Evolutionary conservation across 2,113 vertebrate genomes (phyloP), one percentile per base, ranked within the genome.

Genomic region (Pterocles burchelli): DNA sequence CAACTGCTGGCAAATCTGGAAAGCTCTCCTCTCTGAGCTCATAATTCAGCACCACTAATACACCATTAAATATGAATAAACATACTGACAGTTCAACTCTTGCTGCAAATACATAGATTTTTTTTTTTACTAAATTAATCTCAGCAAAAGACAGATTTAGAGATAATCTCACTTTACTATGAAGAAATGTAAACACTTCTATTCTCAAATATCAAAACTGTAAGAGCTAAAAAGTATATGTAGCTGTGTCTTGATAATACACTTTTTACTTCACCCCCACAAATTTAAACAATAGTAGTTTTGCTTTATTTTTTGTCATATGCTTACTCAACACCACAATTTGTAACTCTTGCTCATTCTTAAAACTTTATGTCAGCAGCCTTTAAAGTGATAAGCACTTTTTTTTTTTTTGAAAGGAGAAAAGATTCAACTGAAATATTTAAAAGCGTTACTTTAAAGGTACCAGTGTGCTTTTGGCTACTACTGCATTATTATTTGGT

Each of bases 271-370:
- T 6, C 29, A 1, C 55, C 62, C 62, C 57, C 58, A 31, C 26
- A 70, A 63, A n/a, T 66, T 88, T 76, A 88, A 95, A 91, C 59
- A 93, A 93, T 54, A 89, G 76, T 58, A 85, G 62, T 93, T 95
- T 95, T 71, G 92, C 78, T 97, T 94, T 73, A 73, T 86, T 96
- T 94, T 94, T 94, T 91, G 85, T 88, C 75, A 85, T 85, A 90
- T 58, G 59, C 74, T 88, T 91, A 94, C 62, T 90, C 74, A 91
- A 79, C 36, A 65, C 46, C 55, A 38, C n/a, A 82, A 79, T 73
- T 94, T 83, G 9, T 46, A 85, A 72, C 71, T 81, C 45, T 45
- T 67, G 74, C 17, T 93, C 61, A 91, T 91, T 91, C 62, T 79
- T 75, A 72, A 91, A 91, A 54, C 29, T 34, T 54, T 20, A 13